Conservation (phyloP, 2,797 vertebrate species). For the Ctenochaetus hawaiiensis region DNA sequence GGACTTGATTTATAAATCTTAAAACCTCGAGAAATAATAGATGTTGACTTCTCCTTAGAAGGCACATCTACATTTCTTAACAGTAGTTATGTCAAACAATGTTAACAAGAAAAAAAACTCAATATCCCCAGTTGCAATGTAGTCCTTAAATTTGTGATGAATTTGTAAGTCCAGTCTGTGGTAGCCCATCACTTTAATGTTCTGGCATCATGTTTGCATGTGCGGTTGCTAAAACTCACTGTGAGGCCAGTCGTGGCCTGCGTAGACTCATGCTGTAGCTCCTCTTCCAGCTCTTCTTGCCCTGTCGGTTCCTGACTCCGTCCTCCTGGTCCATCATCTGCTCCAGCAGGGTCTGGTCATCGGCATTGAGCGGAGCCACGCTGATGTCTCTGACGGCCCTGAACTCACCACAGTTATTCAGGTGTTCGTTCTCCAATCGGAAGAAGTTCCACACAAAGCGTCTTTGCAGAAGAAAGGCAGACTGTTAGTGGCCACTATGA, state of each 20-base stretch:
- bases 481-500: not conserved
- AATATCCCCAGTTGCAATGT: not conserved
- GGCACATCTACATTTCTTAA: not conserved
- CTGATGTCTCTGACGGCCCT: conserved; percentile 97
- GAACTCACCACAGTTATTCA: conserved; percentile 99
- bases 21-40: not conserved
- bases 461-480: conserved; percentile 70
- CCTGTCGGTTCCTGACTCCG: conserved; percentile 94
- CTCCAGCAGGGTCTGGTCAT: conserved; percentile 96
- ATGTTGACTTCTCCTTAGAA: too few species aligned
- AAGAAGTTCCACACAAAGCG: conserved; percentile 99
- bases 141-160: not conserved
- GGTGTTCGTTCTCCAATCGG: conserved; percentile 97
- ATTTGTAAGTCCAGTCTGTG: not conserved
- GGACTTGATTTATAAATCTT: not conserved
- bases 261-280: conserved; percentile 96
- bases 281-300: conserved; percentile 95
- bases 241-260: conserved; percentile 91
- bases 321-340: conserved; percentile 99
- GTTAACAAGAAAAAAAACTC: not conserved
- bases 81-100: not conserved
- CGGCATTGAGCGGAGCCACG: conserved; percentile 94
- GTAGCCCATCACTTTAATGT: too few species aligned
- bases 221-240: conserved; percentile 82
- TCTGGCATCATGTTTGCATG: too few species aligned